Base-by-base conservation (phyloP, 2,797 vertebrate genomes). In the Acropternis orthonyx region DNA sequence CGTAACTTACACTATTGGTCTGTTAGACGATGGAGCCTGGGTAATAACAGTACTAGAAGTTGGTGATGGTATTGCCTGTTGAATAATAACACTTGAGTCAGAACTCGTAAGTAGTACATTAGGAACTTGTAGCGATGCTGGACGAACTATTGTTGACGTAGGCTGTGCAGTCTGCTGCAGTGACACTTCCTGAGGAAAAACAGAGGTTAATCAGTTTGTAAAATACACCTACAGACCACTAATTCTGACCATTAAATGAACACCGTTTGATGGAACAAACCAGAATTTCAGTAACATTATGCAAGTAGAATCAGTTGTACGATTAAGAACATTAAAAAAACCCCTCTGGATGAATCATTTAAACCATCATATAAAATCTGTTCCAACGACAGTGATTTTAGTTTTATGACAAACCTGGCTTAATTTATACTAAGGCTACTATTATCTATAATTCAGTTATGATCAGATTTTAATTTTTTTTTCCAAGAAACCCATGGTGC, bases 41-140 rank as follows among this genome's bases (percentile, higher is more conserved):
- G 99, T 99, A 98, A 99, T 99, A 98, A 99, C 99, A 98, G 99
- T 99, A 98, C 99, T 99, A 97, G 99, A 99, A 63, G 99, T 99
- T 98, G 99, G 99, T 97, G 99, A 99, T 96, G 99, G 99, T 98
- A 99, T 98, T 96, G 99, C 99, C 98, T 99, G 99, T 98, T 99
- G 99, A 98, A 99, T 99, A 98, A 99, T 99, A 98, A 99, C 99
- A 98, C 98, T 99, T 96, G 99, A 98, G 93, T 99, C 99, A 97
- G 99, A 99, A 98, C 98, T 99, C 54, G 99, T 99, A 98, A 99
- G 99, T 79, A 99, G 98, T 97, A 99, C 99, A 97, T 99, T 99
- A 96, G 99, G 99, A 98, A 99, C 99, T 98, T 99, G 99, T 83
- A 99, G 98, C 68, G 99, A 99, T 83, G 99, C 99, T 97, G 99